Evolutionary conservation across 2,797 vertebrate species (phyloP).

Genomic region (Etheostoma nigrum): DNA sequence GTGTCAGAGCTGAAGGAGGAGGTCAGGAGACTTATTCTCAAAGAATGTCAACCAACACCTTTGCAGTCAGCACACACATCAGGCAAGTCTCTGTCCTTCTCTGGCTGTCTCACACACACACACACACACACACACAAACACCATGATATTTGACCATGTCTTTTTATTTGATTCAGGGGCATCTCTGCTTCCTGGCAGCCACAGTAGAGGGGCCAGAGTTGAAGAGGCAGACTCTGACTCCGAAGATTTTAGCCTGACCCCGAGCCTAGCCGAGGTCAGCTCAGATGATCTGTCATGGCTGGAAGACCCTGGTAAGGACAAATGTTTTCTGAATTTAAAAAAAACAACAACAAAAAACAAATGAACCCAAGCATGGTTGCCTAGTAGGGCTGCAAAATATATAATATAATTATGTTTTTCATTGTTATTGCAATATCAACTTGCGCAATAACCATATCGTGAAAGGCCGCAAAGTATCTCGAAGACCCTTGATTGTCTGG

Average conservation of each 20-base stretch:
- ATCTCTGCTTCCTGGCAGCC: slow-evolving; percentile 34
- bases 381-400: no score
- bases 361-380: neutral
- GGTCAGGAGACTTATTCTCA: slow-evolving; percentile 75
- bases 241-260: slow-evolving; percentile 83
- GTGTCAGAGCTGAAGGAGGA: slow-evolving; percentile 85
- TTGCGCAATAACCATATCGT: no score
- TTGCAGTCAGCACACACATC: slow-evolving; percentile 54
- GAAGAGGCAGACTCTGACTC: slow-evolving; percentile 75
- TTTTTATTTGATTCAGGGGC: slow-evolving; percentile 41
- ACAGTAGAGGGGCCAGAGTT: slow-evolving; percentile 31
- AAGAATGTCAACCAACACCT: slow-evolving; percentile 58
- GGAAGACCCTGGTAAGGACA: slow-evolving; percentile 72
- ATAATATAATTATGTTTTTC: no score
- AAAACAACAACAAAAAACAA: no score
- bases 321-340: slow-evolving; percentile 9
- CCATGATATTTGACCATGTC: neutral
- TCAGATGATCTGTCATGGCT: slow-evolving; percentile 85
- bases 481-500: no score
- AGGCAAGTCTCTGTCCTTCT: slow-evolving; percentile 52
- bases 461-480: no score
- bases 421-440: no score
- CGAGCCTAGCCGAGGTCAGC: slow-evolving; percentile 86
- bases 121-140: slow-evolving; percentile 5
- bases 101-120: neutral